Base-by-base conservation (phyloP, 92 coral and sea anemone genomes). In the Parazoanthus swiftii region DNA sequence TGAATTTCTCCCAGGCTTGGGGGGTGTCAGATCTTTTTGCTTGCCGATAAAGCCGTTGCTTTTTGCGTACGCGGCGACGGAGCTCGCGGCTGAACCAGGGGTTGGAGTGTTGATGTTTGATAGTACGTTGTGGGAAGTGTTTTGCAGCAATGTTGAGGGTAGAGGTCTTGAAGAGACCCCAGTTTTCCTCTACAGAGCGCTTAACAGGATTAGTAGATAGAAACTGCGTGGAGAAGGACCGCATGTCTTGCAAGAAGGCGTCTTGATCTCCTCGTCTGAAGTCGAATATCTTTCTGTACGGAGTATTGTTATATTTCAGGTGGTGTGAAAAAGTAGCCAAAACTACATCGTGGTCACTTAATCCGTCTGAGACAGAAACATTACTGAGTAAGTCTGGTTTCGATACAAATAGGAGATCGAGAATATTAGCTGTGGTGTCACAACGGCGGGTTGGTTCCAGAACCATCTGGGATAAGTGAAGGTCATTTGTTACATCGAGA, bases 271-370 rank as follows among this genome's bases (percentile, higher is more conserved):
- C 78, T 74, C 78, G 21, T 74, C 78, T 74, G 8, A 74, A 74
- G 78, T 74, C 78, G 78, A 74, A 74, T 74, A 74, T 74, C 78
- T 74, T 74, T 74, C 78, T 74, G 8, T n/a, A n/a, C 78, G 46
- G 78, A n/a, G 78, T 74, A 74, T 74, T 74, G 46, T 74, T 74
- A 36, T 74, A 74, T 74, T 74, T 25, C 78, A 74, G 78, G 78
- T 74, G 78, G 78, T 74, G 78, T 74, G 78, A 74, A 74, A 74
- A 74, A n/a, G 78, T 74, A 74, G 78, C 78, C 18, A 74, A 74
- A 74, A 74, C 43, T 74, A n/a, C 21, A 74, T 74, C 78, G 78
- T 74, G 78, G 39, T 74, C 77, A 74, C 77, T 74, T 6, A 35
- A 35, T 20, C 46, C 77, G 77, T 74, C 35, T 35, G 77, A 74